Conservation (phyloP, 2,113 vertebrate genomes). For the Strigops habroptila region DNA sequence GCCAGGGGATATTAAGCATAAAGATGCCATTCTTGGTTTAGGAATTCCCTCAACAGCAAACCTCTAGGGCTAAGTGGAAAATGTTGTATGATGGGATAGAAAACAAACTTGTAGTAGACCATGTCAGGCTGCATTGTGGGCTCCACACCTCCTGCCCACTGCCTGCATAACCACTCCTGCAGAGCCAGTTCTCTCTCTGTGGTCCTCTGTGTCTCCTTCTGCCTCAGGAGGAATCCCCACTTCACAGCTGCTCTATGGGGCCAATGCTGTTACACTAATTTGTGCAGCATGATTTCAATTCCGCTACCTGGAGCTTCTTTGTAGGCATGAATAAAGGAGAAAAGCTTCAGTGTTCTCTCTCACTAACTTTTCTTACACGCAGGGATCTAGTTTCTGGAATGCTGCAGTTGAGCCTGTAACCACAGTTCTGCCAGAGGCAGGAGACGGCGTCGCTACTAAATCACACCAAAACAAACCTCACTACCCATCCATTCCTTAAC, state of each 20-base stretch:
- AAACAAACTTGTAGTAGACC: rapidly evolving
- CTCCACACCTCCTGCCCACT: not conserved
- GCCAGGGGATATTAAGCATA: not conserved
- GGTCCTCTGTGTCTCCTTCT: not conserved
- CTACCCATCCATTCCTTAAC: rapidly evolving
- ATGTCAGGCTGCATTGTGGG: not conserved
- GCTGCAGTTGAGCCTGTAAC: not conserved
- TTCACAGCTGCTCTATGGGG: not conserved
- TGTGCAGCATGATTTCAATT: not conserved
- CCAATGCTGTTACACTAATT: not conserved
- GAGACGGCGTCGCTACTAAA: not conserved
- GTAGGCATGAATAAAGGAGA: not conserved
- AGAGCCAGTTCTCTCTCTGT: not conserved
- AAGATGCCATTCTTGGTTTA: not conserved
- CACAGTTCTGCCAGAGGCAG: not conserved
- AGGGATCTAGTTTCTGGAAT: not conserved
- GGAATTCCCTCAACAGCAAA: not conserved
- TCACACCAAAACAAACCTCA: not conserved
- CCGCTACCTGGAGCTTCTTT: not conserved
- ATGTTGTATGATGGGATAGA: not conserved
- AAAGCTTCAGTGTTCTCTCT: not conserved
- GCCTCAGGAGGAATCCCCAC: not conserved
- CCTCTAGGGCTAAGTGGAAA: not conserved
- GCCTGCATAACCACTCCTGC: not conserved
- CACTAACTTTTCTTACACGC: not conserved